phyloP scores from a whole-genome alignment of 1,140 invertebrate genomes.

The Drosophila repletoides region DNA sequence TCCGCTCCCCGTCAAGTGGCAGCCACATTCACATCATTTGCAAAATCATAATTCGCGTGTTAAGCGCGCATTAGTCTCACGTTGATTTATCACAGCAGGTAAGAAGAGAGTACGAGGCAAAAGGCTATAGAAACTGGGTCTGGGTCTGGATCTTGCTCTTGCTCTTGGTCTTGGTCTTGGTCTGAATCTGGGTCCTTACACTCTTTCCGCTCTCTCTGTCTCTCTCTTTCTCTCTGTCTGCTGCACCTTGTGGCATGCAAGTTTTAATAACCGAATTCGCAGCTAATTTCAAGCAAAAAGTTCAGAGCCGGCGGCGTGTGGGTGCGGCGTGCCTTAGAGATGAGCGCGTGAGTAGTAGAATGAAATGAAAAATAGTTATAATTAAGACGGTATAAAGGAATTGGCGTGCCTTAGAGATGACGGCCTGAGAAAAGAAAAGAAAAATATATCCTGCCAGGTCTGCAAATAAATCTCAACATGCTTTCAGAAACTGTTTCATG shows the following conservation, averaged over 20 bases:
- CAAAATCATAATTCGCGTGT: conserved; percentile 82
- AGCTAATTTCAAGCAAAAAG: conserved; percentile 63
- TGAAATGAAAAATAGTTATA: too few relatives aligned
- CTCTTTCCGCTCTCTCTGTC: neutral
- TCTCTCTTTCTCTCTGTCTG: conserved; percentile 9
- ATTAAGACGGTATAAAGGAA: too few relatives aligned
- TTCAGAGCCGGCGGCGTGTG: conserved; percentile 40
- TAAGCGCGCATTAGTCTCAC: conserved; percentile 81
- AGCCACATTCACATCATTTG: conserved; percentile 68
- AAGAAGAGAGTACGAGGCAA: conserved; percentile 17
- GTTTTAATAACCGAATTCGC: conserved; percentile 75
- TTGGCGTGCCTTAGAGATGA: too few relatives aligned
- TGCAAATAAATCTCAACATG: too few relatives aligned
- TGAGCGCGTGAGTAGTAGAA: conserved; percentile 7
- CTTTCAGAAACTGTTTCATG: too few relatives aligned
- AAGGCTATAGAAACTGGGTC: conserved; percentile 63
- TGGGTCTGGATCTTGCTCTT: conserved; percentile 57
- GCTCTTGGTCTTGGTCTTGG: conserved; percentile 51
- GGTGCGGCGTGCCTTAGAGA: conserved; percentile 32
- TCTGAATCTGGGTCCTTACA: conserved; percentile 46
- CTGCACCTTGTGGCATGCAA: conserved; percentile 8
- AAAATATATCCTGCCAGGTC: too few relatives aligned
- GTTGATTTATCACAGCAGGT: conserved; percentile 80
- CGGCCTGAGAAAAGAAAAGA: too few relatives aligned
- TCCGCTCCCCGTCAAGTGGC: neutral